Evolutionary conservation across 2,888 invertebrate species (phyloP).

Genomic region (Cancer borealis): DNA sequence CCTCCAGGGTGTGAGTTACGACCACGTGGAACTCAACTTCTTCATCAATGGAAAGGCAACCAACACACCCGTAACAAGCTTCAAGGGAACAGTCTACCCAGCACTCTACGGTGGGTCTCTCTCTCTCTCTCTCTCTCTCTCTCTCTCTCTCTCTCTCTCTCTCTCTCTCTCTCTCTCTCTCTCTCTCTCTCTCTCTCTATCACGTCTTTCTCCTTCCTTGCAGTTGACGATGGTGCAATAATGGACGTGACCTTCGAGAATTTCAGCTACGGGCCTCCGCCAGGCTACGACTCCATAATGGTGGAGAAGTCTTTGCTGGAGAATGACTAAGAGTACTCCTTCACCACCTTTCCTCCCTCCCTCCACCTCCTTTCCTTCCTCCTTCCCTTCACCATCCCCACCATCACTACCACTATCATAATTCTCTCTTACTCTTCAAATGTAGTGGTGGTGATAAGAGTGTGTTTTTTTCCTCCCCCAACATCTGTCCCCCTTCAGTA

Average conservation of each 20-base stretch:
- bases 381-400: background rate
- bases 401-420: background rate
- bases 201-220: constrained; percentile 79
- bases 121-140: background rate
- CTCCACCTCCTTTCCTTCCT: background rate
- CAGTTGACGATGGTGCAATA: constrained; percentile 98
- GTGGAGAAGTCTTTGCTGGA: constrained; percentile 97
- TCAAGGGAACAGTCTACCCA: constrained; percentile 94
- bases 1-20: constrained; percentile 92
- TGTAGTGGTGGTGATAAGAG: background rate
- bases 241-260: constrained; percentile 95
- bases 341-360: background rate
- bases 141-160: background rate
- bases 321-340: constrained; percentile 78
- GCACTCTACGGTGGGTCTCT: constrained; percentile 89
- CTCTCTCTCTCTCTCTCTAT: background rate
- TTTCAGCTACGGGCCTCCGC: constrained; percentile 88
- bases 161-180: background rate
- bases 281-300: constrained; percentile 97
- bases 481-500: background rate
- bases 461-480: background rate
- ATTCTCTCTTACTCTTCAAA: background rate
- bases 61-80: constrained; percentile 91
- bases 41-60: constrained; percentile 94
- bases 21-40: constrained; percentile 97